A percentile compares a stretch with the other conserved stretches of the same genome.
phyloP scores from a whole-genome alignment of 1,140 invertebrate species.

The Drosophila nebulosa region DNA sequence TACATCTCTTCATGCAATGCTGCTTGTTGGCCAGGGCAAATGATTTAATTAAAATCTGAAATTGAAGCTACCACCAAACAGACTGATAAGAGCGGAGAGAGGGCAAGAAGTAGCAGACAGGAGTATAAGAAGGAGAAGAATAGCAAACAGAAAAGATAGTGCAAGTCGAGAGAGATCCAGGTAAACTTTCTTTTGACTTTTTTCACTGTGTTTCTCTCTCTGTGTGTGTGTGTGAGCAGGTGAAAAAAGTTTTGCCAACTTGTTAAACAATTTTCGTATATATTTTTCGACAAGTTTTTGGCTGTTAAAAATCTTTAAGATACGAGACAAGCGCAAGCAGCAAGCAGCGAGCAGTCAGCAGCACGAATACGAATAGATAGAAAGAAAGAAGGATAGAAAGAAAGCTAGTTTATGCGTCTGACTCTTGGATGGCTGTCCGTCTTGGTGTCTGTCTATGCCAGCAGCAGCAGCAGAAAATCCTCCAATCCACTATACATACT shows the following conservation, averaged over 20 bases:
- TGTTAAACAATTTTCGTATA: slow-evolving; percentile 79
- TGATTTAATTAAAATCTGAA: slow-evolving; percentile 76
- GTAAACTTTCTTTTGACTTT: slow-evolving; percentile 23
- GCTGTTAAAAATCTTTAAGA: slow-evolving; percentile 63
- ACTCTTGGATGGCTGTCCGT: background rate
- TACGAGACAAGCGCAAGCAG: slow-evolving; percentile 5
- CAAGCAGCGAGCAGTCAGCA: no score
- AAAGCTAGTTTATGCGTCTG: slow-evolving; percentile 57
- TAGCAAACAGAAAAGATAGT: slow-evolving; percentile 13
- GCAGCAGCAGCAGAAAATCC: slow-evolving; percentile 11
- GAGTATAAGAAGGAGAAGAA: slow-evolving; percentile 38
- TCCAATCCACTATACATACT: background rate
- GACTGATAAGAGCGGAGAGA: background rate
- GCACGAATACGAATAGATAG: no score
- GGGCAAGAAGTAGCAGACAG: slow-evolving; percentile 12
- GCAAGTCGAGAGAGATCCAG: slow-evolving; percentile 1
- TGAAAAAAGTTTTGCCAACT: slow-evolving; percentile 63
- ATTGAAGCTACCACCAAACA: slow-evolving; percentile 31
- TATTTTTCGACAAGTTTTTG: slow-evolving; percentile 73
- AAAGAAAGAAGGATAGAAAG: no score
- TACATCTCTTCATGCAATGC: slow-evolving; percentile 16
- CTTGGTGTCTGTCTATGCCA: slow-evolving; percentile 25
- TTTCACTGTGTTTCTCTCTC: background rate
- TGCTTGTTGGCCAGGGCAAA: slow-evolving; percentile 48
- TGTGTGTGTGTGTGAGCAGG: slow-evolving; percentile 35